phyloP scores from a whole-genome alignment of 2,888 invertebrate species.

The Ceramica pisi region DNA sequence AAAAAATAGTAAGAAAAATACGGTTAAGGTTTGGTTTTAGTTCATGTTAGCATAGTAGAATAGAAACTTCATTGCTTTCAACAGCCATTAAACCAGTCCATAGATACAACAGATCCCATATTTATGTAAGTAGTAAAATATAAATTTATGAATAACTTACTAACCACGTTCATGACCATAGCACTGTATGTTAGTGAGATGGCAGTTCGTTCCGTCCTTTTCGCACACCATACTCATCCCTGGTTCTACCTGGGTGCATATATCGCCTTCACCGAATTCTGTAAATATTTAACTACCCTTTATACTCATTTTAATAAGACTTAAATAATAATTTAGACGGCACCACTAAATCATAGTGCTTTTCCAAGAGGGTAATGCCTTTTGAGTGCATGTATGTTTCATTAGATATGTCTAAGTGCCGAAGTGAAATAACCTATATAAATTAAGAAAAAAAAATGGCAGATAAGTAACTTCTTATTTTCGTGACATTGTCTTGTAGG shows the following conservation, averaged over 20 bases:
- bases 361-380: no score
- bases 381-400: no score
- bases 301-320: no score
- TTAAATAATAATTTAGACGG: no score
- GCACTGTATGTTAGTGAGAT: constrained; percentile 79
- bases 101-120: neutral
- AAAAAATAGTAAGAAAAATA: neutral
- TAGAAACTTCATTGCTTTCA: neutral
- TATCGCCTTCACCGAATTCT: constrained; percentile 77
- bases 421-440: no score
- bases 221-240: constrained; percentile 84
- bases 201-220: constrained; percentile 82
- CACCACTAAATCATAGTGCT: no score
- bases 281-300: constrained; percentile 16
- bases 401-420: no score
- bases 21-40: neutral
- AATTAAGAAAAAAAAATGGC: no score
- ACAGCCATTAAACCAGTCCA: neutral
- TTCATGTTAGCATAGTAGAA: constrained; percentile 32
- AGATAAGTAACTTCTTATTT: no score
- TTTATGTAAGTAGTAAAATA: neutral
- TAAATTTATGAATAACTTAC: constrained; percentile 32
- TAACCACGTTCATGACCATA: constrained; percentile 72
- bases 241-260: constrained; percentile 81
- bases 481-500: no score